phyloP scores from a whole-genome alignment of 2,888 invertebrate species.

The Lomographa bimaculata region DNA sequence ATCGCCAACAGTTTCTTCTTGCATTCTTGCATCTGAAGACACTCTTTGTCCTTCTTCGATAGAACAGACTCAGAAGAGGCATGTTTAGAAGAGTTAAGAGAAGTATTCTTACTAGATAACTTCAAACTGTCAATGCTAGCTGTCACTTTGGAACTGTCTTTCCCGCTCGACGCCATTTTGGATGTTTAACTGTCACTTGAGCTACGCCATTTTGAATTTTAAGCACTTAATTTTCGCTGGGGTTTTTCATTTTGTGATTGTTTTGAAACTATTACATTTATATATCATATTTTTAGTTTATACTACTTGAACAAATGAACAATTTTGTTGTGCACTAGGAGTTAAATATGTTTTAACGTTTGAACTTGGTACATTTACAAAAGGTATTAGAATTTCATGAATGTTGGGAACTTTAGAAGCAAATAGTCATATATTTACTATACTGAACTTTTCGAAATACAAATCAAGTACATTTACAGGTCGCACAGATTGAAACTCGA shows the following conservation, averaged over 20 bases:
- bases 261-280: too few relatives aligned
- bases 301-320: too few relatives aligned
- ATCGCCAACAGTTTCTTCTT: slow-evolving; percentile 75
- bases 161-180: slow-evolving; percentile 74
- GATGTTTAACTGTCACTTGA: slow-evolving; percentile 19
- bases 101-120: slow-evolving; percentile 72
- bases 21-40: slow-evolving; percentile 76
- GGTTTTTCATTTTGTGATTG: slow-evolving; percentile 8
- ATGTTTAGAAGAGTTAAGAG: slow-evolving; percentile 69
- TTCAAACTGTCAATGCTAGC: slow-evolving; percentile 77
- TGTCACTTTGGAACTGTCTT: slow-evolving; percentile 71
- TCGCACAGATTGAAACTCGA: too few relatives aligned
- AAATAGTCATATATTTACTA: too few relatives aligned
- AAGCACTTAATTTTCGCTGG: slow-evolving; percentile 1
- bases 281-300: neutral
- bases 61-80: slow-evolving; percentile 77
- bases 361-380: too few relatives aligned
- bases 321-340: too few relatives aligned
- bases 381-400: too few relatives aligned
- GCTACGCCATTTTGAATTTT: slow-evolving; percentile 13
- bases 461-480: too few relatives aligned
- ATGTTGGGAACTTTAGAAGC: too few relatives aligned
- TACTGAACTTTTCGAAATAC: too few relatives aligned
- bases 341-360: too few relatives aligned
- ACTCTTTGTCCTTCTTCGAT: slow-evolving; percentile 74